Base-by-base conservation (phyloP, 2,113 vertebrate genomes). In the Lepisosteus oculatus region DNA sequence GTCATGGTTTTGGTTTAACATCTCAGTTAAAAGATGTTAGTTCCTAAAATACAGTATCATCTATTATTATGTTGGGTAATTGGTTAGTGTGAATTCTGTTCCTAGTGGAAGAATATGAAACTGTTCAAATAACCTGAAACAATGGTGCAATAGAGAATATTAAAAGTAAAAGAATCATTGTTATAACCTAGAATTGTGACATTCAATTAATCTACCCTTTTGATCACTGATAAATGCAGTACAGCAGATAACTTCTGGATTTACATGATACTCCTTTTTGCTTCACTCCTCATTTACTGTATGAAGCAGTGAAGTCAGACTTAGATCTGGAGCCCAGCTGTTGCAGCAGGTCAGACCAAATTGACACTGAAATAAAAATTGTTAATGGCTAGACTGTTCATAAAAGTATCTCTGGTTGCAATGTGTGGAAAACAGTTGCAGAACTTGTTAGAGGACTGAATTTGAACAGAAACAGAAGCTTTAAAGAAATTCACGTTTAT, bases 281-380 rank as follows among this genome's bases (percentile, higher is more conserved):
- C 5, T 44, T 44, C 11, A 9, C 41, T 47, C 43, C 64, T 72
- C 55, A 66, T 72, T 29, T 67, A 72, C 55, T 14, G 64, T n/a
- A 11, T 51, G 17, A 64, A 57, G 64, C 44, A 56, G 65, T 67
- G 64, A 42, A 59, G 62, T 41, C 64, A 51, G 61, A 55, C 47
- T 43, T 29, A 55, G 70, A 44, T 72, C 70, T 72, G 70, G 61
- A 56, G 43, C 44, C 70, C 61, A 72, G 61, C 71, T 72, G 71
- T 55, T 67, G 63, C 63, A 43, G n/a, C n/a, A 55, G 71, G 54
- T 55, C 64, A 55, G 66, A 57, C 64, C 59, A 43, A 72, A 67
- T 67, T 55, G 41, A 54, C 43, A 42, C n/a, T 44, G 64, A 54
- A 43, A 66, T 57, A n/a, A 55, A 55, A 71, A 71, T 62, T 9